These are phyloP conservation scores for Andrena haemorrhoa DNA, from an alignment of 2,888 invertebrate species.

Conservation along the genomic window DNA sequence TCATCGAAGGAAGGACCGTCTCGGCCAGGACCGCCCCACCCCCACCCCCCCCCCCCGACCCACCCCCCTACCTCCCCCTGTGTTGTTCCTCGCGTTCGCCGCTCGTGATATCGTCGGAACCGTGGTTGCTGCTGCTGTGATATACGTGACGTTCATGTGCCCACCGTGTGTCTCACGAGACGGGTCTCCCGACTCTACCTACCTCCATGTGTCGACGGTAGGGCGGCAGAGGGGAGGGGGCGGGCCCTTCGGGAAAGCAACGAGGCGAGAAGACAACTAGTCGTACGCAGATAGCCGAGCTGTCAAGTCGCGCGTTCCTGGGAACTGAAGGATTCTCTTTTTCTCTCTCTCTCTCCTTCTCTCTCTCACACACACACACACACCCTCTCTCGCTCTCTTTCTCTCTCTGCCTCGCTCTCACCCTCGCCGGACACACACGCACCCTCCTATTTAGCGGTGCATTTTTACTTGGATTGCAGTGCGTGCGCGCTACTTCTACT, in stretches of 20 bases:
- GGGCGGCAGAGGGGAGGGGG: conserved; percentile 73
- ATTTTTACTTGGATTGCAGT: conserved; percentile 53
- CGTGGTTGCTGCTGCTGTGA: conserved; percentile 45
- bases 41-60: too few species aligned
- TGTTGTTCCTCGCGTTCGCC: conserved; percentile 15
- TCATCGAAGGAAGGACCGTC: not conserved
- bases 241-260: conserved; percentile 83
- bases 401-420: not conserved
- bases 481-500: conserved; percentile 35
- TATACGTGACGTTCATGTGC: conserved; percentile 64
- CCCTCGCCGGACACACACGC: conserved; percentile 16
- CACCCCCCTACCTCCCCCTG: too few species aligned
- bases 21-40: not conserved
- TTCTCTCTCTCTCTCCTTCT: conserved; percentile 29
- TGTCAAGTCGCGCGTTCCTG: conserved; percentile 74
- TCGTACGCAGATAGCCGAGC: conserved; percentile 82
- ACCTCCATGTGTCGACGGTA: conserved; percentile 71
- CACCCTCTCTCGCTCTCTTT: not conserved
- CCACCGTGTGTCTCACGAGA: conserved; percentile 65
- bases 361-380: not conserved
- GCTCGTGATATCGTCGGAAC: conserved; percentile 25
- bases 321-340: conserved; percentile 31
- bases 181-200: conserved; percentile 66
- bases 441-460: conserved; percentile 24
- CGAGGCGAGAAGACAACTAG: conserved; percentile 82